A percentile compares a stretch with the other conserved stretches of the same genome.
Evolutionary conservation across 2,797 vertebrate species (phyloP).

Genomic region (Gallirallus australis): DNA sequence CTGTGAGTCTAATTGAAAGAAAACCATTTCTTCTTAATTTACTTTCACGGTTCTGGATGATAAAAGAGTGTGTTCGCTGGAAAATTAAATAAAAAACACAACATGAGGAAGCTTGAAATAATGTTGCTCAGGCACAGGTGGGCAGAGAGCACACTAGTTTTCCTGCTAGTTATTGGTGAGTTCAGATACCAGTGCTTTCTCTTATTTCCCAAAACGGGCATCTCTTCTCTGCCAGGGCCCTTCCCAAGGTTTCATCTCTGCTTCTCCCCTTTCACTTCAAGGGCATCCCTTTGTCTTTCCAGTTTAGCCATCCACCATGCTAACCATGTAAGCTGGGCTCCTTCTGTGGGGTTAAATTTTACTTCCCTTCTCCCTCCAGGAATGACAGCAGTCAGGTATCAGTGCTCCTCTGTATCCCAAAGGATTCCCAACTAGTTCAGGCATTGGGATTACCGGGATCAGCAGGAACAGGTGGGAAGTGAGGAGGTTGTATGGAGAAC

Average conservation of each 20-base stretch:
- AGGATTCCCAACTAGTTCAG: background rate
- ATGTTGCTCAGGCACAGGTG: constrained; percentile 54
- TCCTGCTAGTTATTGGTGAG: background rate
- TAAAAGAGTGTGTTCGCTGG: constrained; percentile 79
- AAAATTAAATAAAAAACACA: constrained; percentile 85
- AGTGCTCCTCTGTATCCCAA: background rate
- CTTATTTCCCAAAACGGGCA: background rate
- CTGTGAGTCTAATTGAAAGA: constrained; percentile 86
- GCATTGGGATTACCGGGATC: background rate
- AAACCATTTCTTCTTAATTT: constrained; percentile 87
- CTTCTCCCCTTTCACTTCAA: background rate
- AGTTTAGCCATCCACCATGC: fast-evolving
- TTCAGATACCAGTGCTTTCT: background rate
- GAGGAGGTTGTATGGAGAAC: background rate
- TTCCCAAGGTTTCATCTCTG: background rate
- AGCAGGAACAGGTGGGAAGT: background rate
- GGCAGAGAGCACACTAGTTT: background rate
- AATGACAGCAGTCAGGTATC: background rate
- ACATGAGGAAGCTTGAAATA: constrained; percentile 47
- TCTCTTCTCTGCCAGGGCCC: background rate
- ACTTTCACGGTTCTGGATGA: constrained; percentile 86
- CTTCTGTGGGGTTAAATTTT: background rate
- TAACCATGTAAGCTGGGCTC: background rate
- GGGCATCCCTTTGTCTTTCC: background rate
- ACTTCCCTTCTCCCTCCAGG: background rate